Base-by-base conservation (phyloP, 2,113 vertebrate genomes). In the Aix galericulata region DNA sequence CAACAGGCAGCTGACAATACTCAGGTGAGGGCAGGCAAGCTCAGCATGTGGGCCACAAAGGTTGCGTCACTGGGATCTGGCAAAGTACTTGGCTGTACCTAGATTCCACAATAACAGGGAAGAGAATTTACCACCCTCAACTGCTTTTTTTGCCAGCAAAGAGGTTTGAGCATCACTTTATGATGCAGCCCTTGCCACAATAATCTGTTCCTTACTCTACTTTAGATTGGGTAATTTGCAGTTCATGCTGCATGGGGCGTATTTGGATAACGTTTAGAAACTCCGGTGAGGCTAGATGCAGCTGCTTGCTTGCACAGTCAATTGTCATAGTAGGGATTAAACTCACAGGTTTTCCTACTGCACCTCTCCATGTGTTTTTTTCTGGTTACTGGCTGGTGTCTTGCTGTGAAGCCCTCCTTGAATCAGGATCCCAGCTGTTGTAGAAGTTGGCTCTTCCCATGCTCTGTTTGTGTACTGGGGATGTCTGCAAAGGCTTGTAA, bases 221-320 rank as follows among this genome's bases (percentile, higher is more conserved):
- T 74, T 46, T 16, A 18, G 42, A 29, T 16, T 66, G 32, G 23
- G 25, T 59, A 53, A 8, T 53, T 53, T 66, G 59, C 53, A n/a
- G 25, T 59, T 59, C 16, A 3, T 36, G 17, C 29, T 90, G 56
- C 36, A 16, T 46, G 23, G 27, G 53, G 9, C 25, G 20, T 13
- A 22, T 38, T 64, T 64, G 11, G 12, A 40, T 36, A 21, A 20
- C 4, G 18, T 40, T 86, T 22, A 36, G 48, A 48, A 36, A 29
- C 31, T 59, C 22, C 31, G 2, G 1, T 38, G 48, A 53, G 26
- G 67, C 34, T 34, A 4, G 21, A 11, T 25, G 12, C 60, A 59
- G 59, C 55, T 63, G 25, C 32, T 68, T 0, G 0, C 67, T 79
- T 46, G 40, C 5, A 2, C 5, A 50, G 17, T 29, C 3, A 2